Evolutionary conservation across 2,888 invertebrate species (phyloP).

Genomic region (Callinectes sapidus): DNA sequence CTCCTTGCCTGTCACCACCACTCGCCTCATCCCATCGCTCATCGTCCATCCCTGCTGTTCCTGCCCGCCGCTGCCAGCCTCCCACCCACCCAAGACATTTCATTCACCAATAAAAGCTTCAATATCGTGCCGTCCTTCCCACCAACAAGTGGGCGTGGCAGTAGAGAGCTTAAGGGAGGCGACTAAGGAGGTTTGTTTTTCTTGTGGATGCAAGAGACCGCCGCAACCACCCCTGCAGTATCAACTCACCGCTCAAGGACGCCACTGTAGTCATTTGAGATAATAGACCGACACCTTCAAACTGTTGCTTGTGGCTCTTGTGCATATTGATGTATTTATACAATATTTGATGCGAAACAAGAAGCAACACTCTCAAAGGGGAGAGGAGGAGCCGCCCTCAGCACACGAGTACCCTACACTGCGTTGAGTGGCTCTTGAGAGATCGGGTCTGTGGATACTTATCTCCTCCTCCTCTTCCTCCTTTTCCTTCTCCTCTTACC

Average conservation of each 20-base stretch:
- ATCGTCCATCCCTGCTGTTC: neutral
- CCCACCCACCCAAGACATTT: neutral
- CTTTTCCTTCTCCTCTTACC: slow-evolving; percentile 11
- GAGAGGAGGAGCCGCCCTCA: slow-evolving; percentile 7
- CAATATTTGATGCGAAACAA: slow-evolving; percentile 44
- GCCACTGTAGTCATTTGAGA: slow-evolving; percentile 45
- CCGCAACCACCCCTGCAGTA: neutral
- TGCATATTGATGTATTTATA: slow-evolving; percentile 62
- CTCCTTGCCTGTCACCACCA: slow-evolving; percentile 6
- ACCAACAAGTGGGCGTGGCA: neutral
- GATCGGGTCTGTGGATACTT: slow-evolving; percentile 11
- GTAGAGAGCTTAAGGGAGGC: neutral
- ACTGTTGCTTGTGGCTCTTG: slow-evolving; percentile 38
- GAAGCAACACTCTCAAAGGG: slow-evolving; percentile 20
- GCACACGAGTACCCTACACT: slow-evolving; percentile 34
- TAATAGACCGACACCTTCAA: slow-evolving; percentile 47
- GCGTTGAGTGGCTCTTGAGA: slow-evolving; percentile 37
- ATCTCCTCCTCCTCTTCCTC: slow-evolving; percentile 27
- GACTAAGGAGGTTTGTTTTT: neutral
- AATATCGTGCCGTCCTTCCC: neutral
- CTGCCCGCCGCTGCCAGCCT: neutral
- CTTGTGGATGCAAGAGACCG: neutral
- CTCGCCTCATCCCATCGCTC: slow-evolving; percentile 3
- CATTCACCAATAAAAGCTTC: neutral
- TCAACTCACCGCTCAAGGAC: slow-evolving; percentile 43